Evolutionary conservation across 2,888 invertebrate species (phyloP).

Genomic region (Ochlodes sylvanus): DNA sequence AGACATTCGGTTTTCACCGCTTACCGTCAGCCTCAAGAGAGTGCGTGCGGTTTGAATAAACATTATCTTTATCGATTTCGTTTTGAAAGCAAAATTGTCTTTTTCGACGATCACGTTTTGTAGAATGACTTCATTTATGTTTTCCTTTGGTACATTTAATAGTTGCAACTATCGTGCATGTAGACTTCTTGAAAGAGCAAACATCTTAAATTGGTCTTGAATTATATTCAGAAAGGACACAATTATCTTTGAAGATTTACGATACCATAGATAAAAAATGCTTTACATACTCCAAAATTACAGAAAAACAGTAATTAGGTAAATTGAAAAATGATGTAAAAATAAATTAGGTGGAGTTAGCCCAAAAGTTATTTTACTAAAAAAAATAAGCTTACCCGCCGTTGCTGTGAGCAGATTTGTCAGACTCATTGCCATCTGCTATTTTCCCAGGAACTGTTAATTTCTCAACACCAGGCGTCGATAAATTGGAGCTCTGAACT

Average conservation of each 20-base stretch:
- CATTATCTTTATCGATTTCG: constrained; percentile 35
- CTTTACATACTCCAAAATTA: too few species aligned
- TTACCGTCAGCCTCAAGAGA: constrained; percentile 27
- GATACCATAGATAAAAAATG: too few species aligned
- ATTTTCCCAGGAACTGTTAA: constrained; percentile 58
- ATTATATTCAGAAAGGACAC: too few species aligned
- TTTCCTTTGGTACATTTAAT: constrained; percentile 26
- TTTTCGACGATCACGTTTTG: constrained; percentile 8
- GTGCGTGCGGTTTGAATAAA: constrained; percentile 34
- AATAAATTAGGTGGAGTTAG: too few species aligned
- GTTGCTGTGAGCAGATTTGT: constrained; percentile 73
- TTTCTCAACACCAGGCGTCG: constrained; percentile 65
- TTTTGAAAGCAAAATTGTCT: constrained; percentile 33
- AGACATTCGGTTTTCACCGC: constrained; percentile 34
- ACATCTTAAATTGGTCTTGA: too few species aligned
- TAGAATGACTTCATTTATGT: constrained; percentile 11
- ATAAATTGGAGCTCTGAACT: constrained; percentile 85
- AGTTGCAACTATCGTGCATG: background rate
- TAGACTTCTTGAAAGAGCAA: too few species aligned
- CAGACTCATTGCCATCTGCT: constrained; percentile 66
- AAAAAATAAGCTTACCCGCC: constrained; percentile 69
- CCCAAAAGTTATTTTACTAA: too few species aligned
- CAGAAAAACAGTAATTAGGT: too few species aligned
- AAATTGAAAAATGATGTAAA: too few species aligned
- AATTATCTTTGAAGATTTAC: too few species aligned